Conservation (phyloP, 2,888 invertebrate species). For the Phlogophora meticulosa region DNA sequence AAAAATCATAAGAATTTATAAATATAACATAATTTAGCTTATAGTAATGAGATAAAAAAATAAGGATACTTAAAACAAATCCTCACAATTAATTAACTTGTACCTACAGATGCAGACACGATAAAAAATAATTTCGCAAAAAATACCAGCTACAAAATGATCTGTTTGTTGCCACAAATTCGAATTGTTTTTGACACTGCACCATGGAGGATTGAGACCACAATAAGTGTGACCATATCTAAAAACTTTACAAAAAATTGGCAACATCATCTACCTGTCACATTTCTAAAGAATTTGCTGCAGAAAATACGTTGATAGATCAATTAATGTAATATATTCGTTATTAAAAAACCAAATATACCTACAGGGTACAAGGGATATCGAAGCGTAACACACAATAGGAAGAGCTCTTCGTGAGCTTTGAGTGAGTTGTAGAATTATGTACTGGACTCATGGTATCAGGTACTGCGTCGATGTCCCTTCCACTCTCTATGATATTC, state of each 20-base stretch:
- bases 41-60: constrained; percentile 1
- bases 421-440: too few species aligned
- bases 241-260: constrained; percentile 16
- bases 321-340: too few species aligned
- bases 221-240: constrained; percentile 4
- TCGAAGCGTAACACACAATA: too few species aligned
- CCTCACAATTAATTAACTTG: constrained; percentile 7
- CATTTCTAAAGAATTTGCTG: constrained; percentile 19
- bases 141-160: constrained; percentile 3
- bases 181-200: neutral
- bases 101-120: neutral
- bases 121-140: constrained; percentile 15
- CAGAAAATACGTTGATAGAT: constrained; percentile 6
- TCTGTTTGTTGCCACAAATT: constrained; percentile 22
- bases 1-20: constrained; percentile 6
- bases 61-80: neutral
- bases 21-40: constrained; percentile 37
- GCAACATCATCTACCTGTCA: constrained; percentile 35
- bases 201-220: neutral
- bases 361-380: too few species aligned
- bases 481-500: too few species aligned
- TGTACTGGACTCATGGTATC: too few species aligned
- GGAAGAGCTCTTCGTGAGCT: too few species aligned
- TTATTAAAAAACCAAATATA: too few species aligned
- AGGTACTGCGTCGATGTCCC: too few species aligned